A percentile compares a stretch with the other conserved stretches of the same genome.
Evolutionary conservation across 2,888 invertebrate species (phyloP).

Genomic region (Drosophila vallismaia): DNA sequence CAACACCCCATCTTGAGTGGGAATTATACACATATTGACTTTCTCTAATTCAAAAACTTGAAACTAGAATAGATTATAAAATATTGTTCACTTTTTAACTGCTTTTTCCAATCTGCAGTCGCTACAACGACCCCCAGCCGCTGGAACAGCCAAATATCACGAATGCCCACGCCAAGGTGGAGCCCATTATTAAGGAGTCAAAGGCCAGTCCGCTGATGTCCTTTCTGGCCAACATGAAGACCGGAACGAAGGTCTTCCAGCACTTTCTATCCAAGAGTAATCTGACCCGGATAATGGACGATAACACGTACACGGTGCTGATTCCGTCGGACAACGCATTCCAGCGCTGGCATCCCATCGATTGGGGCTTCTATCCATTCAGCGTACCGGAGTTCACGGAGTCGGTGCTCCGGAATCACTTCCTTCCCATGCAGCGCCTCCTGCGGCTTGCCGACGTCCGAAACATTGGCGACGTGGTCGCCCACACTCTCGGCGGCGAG

Average conservation of each 20-base stretch:
- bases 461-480: slow-evolving; percentile 84
- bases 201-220: slow-evolving; percentile 83
- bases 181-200: slow-evolving; percentile 83
- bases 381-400: slow-evolving; percentile 88
- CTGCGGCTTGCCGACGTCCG: slow-evolving; percentile 86
- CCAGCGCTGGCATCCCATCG: slow-evolving; percentile 88
- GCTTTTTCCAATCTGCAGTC: slow-evolving; percentile 54
- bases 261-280: slow-evolving; percentile 87
- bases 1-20: background rate
- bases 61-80: background rate
- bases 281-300: slow-evolving; percentile 86
- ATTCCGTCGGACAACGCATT: slow-evolving; percentile 88
- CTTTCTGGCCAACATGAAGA: slow-evolving; percentile 86
- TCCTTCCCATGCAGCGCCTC: slow-evolving; percentile 85
- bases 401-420: slow-evolving; percentile 86
- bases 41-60: background rate
- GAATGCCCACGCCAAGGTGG: slow-evolving; percentile 81
- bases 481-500: slow-evolving; percentile 86
- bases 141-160: slow-evolving; percentile 83
- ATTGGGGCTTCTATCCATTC: slow-evolving; percentile 89
- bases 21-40: background rate
- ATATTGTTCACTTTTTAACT: too few species aligned
- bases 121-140: slow-evolving; percentile 83
- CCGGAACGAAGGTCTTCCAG: slow-evolving; percentile 87
- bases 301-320: slow-evolving; percentile 86